Percentiles rank a stretch among this genome's conserved stretches.
phyloP scores from a whole-genome alignment of 2,888 invertebrate genomes.

The Oligia latruncula region DNA sequence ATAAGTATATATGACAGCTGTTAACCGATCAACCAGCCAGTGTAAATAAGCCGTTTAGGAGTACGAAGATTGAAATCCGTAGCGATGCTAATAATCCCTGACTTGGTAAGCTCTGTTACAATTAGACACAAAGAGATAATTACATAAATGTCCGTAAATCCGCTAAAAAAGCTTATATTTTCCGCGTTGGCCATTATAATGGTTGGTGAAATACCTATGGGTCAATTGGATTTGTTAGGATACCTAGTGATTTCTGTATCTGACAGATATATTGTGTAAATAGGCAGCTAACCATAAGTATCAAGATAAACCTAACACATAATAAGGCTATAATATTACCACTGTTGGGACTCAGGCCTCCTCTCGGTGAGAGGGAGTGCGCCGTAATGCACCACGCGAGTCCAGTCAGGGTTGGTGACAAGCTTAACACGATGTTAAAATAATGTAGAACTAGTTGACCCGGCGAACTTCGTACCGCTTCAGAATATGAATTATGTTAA shows the following conservation, averaged over 20 bases:
- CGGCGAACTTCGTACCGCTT: no score
- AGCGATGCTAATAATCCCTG: not conserved
- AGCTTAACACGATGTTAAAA: not conserved
- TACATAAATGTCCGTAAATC: constrained; percentile 12
- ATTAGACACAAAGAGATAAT: constrained; percentile 20
- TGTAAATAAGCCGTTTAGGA: not conserved
- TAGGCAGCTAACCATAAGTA: no score
- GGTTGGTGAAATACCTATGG: not conserved
- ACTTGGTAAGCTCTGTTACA: constrained; percentile 14
- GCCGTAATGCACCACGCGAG: no score
- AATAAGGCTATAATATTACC: no score
- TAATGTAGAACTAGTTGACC: not conserved
- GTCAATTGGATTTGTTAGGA: not conserved
- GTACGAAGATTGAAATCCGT: constrained; percentile 1
- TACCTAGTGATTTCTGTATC: not conserved
- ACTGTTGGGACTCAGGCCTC: no score
- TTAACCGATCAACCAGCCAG: constrained; percentile 2
- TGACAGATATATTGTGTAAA: not conserved
- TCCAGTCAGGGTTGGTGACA: not conserved
- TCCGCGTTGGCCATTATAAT: not conserved
- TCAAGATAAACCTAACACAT: no score
- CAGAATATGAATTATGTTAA: no score
- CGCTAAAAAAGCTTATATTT: constrained; percentile 16
- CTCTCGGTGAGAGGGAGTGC: no score
- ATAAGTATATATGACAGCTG: constrained; percentile 25